A percentile compares a stretch with the other conserved stretches of the same genome.
Evolutionary conservation across 2,888 invertebrate genomes (phyloP).

Genomic region (Patella pellucida): DNA sequence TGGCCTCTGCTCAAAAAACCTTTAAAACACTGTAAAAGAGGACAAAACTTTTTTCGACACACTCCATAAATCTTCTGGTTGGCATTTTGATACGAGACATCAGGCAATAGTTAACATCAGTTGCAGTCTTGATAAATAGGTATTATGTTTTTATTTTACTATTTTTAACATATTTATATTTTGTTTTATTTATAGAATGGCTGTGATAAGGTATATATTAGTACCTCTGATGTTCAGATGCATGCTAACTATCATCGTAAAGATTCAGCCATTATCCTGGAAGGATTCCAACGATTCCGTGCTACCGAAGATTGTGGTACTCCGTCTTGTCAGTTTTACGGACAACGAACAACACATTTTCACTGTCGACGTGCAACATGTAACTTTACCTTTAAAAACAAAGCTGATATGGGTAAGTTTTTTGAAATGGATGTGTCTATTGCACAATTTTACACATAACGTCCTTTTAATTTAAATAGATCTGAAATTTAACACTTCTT

Average conservation of each 20-base stretch:
- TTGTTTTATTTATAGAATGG: constrained; percentile 70
- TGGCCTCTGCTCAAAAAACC: too few species aligned
- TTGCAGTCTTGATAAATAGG: not conserved
- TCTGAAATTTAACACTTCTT: too few species aligned
- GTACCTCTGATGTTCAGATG: constrained; percentile 99
- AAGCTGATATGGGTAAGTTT: constrained; percentile 96
- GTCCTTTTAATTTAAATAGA: too few species aligned
- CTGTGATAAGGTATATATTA: constrained; percentile 91
- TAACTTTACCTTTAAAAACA: constrained; percentile 97
- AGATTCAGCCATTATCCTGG: constrained; percentile 96
- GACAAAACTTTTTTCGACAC: too few species aligned
- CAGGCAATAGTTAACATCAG: too few species aligned
- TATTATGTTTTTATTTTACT: not conserved
- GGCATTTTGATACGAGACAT: not conserved
- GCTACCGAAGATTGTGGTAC: constrained; percentile 96
- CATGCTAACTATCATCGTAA: constrained; percentile 99
- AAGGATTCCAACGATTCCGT: constrained; percentile 95
- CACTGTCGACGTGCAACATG: constrained; percentile 93
- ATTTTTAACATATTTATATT: not conserved
- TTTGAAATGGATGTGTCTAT: too few species aligned
- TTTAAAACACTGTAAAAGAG: too few species aligned
- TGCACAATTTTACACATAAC: too few species aligned
- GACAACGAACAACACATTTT: constrained; percentile 96
- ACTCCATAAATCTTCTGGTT: too few species aligned
- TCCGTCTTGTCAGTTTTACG: constrained; percentile 90